Evolutionary conservation across 2,888 invertebrate genomes (phyloP), one percentile per base, ranked within the genome.

Genomic region (Apamea epomidion): DNA sequence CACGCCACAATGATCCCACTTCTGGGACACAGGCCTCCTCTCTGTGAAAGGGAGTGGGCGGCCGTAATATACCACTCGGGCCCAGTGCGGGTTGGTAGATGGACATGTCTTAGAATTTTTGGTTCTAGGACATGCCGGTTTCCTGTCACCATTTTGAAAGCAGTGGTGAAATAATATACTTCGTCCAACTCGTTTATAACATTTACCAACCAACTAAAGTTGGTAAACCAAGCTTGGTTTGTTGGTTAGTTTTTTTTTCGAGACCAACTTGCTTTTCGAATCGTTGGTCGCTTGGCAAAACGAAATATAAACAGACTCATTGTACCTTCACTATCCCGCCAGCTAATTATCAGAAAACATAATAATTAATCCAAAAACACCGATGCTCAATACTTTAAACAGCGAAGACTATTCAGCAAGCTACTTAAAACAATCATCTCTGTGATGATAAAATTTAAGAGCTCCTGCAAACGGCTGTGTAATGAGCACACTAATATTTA

Each of bases 401-500:
- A 85, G 42, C 60, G 37, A 67, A 76, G 37, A 64, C 65, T 79
- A 32, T 73, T 76, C 65, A 67, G 1, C 5, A n/a, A 79, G 45
- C 51, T 67, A 64, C 12, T 62, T 77, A 78, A 51, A 12, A 74
- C 65, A 69, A 69, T 64, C 58, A 58, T 83, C 67, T 68, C 64
- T 51, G 73, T 75, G n/a, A 42, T 76, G 72, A 79, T 75, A 51
- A 82, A 82, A 73, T 51, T 29, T 37, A 68, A 54, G 51, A 83
- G 69, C 67, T 74, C 65, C 37, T 54, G 32, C 48, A 69, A 76
- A 78, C 77, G 65, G 21, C 48, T 74, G 72, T 82, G 64, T 86
- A 83, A 85, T 85, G 80, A 86, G 77, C 42, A 70, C 68, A 83
- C 86, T 76, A 83, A 86, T 85, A 86, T 78, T 86, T 77, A 73